Percentiles rank a stretch among this genome's conserved stretches.
Evolutionary conservation across 2,797 vertebrate genomes (phyloP).

Genomic region (Sibirionetta formosa): DNA sequence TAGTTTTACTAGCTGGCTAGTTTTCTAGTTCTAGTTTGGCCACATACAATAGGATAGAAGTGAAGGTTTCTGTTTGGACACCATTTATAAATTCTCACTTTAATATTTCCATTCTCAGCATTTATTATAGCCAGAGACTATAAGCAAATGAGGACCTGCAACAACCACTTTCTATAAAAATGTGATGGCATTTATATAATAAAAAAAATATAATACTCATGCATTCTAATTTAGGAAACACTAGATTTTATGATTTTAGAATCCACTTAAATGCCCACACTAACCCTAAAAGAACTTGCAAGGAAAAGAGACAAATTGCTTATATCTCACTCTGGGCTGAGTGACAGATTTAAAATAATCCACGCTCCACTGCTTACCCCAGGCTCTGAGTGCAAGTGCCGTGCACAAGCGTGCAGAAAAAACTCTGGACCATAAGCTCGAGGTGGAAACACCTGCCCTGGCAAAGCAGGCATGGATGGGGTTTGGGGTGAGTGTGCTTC

Average conservation of each 20-base stretch:
- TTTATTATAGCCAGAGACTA: neutral
- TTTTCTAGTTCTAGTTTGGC: neutral
- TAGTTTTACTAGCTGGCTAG: neutral
- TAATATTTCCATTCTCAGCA: neutral
- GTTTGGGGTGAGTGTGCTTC: neutral
- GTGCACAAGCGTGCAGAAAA: too few species aligned
- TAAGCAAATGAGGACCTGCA: neutral
- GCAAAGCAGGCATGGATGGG: neutral
- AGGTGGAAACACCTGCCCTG: neutral
- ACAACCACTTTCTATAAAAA: neutral
- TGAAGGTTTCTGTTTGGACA: neutral
- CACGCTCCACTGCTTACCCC: neutral
- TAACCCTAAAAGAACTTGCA: neutral
- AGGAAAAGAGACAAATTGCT: neutral
- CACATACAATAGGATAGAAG: neutral
- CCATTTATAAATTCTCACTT: neutral
- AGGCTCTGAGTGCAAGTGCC: neutral
- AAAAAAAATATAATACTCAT: neutral
- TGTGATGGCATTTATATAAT: neutral
- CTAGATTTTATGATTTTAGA: neutral
- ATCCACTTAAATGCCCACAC: neutral
- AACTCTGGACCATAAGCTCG: too few species aligned
- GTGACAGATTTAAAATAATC: neutral
- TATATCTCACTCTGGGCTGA: neutral
- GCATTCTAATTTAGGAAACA: neutral